phyloP scores from a whole-genome alignment of 2,797 vertebrate species.

The Pteropus rufus region DNA sequence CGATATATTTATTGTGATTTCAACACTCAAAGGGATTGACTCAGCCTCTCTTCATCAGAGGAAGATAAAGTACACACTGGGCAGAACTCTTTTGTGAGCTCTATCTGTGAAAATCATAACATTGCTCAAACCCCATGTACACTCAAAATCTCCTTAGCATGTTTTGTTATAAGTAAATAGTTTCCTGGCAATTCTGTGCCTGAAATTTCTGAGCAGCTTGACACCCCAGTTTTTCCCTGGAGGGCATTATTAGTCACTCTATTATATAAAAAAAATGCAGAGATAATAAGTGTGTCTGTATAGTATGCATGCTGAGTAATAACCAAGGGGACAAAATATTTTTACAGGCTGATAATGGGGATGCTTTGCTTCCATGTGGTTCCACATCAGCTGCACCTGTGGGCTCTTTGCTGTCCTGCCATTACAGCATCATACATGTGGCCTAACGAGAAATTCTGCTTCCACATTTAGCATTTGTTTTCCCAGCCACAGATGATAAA shows the following conservation, averaged over 20 bases:
- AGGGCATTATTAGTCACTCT: slow-evolving; percentile 45
- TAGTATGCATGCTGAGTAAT: slow-evolving; percentile 8
- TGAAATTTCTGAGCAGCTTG: slow-evolving; percentile 55
- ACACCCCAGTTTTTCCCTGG: slow-evolving; percentile 4
- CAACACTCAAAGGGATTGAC: neutral
- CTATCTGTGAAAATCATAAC: slow-evolving; percentile 20
- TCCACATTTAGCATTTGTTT: neutral
- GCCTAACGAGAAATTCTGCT: neutral
- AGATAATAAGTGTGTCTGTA: slow-evolving; percentile 37
- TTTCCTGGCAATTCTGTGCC: slow-evolving; percentile 16
- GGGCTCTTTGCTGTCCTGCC: neutral
- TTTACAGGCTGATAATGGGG: neutral
- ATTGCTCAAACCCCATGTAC: neutral
- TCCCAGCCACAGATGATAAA: neutral
- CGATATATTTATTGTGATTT: neutral
- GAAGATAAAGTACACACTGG: neutral
- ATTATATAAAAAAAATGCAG: neutral
- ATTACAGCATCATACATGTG: neutral
- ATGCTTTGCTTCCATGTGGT: neutral
- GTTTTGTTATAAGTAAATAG: slow-evolving; percentile 48
- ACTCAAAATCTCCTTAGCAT: neutral
- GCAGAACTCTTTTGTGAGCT: neutral
- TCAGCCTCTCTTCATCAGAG: neutral
- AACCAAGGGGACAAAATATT: neutral
- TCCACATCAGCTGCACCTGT: neutral